These are phyloP conservation scores for Neotoma lepida DNA, from an alignment of 2,113 vertebrate genomes.

Conservation along the genomic window DNA sequence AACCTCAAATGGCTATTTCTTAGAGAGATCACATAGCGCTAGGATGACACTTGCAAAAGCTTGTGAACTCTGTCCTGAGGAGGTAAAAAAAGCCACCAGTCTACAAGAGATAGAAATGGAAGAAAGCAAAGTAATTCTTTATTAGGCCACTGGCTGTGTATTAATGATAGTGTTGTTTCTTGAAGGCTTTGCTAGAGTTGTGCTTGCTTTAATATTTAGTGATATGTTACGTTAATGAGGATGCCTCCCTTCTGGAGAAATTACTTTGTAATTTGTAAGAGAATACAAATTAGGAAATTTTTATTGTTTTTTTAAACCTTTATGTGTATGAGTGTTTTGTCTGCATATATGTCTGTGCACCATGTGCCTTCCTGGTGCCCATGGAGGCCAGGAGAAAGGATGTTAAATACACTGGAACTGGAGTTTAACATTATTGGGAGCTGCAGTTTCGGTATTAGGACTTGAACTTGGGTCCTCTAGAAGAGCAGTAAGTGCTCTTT, in stretches of 20 bases:
- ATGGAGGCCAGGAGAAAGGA: neutral
- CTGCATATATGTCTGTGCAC: neutral
- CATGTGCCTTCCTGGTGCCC: neutral
- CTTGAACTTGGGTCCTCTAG: neutral
- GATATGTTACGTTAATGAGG: constrained; percentile 6
- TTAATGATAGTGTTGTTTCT: constrained; percentile 46
- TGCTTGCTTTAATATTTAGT: constrained; percentile 42
- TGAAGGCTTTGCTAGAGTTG: neutral
- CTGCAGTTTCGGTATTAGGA: neutral
- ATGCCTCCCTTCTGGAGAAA: neutral
- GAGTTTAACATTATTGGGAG: neutral
- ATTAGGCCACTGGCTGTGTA: constrained; percentile 68
- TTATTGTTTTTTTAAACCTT: constrained; percentile 35
- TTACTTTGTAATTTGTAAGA: constrained; percentile 50
- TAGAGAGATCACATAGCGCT: constrained; percentile 98
- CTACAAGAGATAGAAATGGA: constrained; percentile 62
- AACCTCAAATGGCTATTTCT: constrained; percentile 99
- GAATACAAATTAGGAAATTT: constrained; percentile 22
- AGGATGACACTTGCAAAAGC: constrained; percentile 99
- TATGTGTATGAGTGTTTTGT: neutral
- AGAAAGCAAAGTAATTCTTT: constrained; percentile 74
- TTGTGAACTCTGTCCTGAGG: constrained; percentile 98
- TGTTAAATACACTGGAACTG: neutral
- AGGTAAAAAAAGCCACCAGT: constrained; percentile 89
- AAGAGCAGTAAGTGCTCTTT: neutral